Evolutionary conservation across 2,888 invertebrate species (phyloP).

Genomic region (Eledona agricola): DNA sequence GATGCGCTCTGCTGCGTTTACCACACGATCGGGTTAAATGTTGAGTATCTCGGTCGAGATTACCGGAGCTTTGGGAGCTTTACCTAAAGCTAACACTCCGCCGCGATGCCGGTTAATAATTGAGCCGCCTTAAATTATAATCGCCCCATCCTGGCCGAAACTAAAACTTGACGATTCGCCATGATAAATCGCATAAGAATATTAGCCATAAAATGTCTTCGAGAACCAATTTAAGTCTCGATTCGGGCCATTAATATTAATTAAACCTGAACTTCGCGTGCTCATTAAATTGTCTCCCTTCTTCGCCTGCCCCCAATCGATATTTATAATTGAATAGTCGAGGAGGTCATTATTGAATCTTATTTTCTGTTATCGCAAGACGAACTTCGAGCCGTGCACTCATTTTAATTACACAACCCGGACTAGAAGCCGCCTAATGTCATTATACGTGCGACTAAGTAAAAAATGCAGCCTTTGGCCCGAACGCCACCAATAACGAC

Average conservation of each 20-base stretch:
- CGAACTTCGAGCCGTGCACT: constrained; percentile 11
- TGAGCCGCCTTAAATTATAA: constrained; percentile 45
- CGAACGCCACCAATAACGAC: no score
- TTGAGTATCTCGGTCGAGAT: constrained; percentile 34
- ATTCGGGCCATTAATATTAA: constrained; percentile 51
- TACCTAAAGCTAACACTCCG: constrained; percentile 39
- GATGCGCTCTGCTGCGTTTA: constrained; percentile 33
- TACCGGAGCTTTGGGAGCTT: constrained; percentile 40
- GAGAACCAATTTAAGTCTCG: constrained; percentile 50
- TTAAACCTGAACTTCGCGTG: constrained; percentile 49
- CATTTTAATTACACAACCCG: constrained; percentile 12
- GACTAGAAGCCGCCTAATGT: background rate
- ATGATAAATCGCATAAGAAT: constrained; percentile 44
- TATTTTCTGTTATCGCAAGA: constrained; percentile 45
- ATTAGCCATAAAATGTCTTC: constrained; percentile 51
- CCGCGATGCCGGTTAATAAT: constrained; percentile 44
- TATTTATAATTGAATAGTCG: constrained; percentile 51
- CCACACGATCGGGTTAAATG: constrained; percentile 38
- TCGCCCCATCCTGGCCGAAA: constrained; percentile 39
- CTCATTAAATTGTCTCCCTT: constrained; percentile 48
- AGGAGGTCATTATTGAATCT: constrained; percentile 50
- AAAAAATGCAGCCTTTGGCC: no score
- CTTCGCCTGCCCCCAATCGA: constrained; percentile 45
- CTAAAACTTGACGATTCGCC: constrained; percentile 38
- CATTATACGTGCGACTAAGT: no score